A percentile compares a stretch with the other conserved stretches of the same genome.
phyloP scores from a whole-genome alignment of 2,888 invertebrate genomes.

The Prosopocoilus inquinatus region DNA sequence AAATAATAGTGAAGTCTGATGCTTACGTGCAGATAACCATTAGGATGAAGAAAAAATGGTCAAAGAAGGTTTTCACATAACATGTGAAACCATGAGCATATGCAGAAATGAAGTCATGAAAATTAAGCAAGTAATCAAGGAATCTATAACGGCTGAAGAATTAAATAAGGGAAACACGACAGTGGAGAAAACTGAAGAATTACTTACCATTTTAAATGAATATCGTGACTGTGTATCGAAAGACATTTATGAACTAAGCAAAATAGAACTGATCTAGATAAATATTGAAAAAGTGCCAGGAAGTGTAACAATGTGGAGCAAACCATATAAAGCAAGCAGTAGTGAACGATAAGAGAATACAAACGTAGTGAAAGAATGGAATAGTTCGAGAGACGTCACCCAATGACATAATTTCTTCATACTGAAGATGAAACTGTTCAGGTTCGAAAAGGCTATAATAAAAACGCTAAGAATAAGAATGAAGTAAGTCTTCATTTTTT shows the following conservation, averaged over 20 bases:
- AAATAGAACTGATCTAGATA: not conserved
- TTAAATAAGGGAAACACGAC: not conserved
- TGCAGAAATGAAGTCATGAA: too few species aligned
- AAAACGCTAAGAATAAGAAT: too few species aligned
- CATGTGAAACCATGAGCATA: too few species aligned
- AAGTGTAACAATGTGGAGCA: constrained; percentile 19
- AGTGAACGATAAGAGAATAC: not conserved
- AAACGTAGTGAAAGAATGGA: not conserved
- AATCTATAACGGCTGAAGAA: not conserved
- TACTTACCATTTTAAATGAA: not conserved
- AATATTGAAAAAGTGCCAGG: not conserved
- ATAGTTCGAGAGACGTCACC: constrained; percentile 25
- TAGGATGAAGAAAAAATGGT: too few species aligned
- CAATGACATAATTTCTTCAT: too few species aligned
- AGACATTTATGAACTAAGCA: too few species aligned
- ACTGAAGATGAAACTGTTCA: too few species aligned
- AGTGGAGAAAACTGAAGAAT: not conserved
- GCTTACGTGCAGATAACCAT: too few species aligned
- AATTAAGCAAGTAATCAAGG: not conserved
- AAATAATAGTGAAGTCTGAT: too few species aligned
- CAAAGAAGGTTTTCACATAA: too few species aligned
- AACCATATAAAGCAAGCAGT: constrained; percentile 27
- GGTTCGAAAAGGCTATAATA: too few species aligned
- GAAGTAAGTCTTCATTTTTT: too few species aligned
- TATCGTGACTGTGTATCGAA: not conserved